A percentile compares a stretch with the other conserved stretches of the same genome.
phyloP scores from a whole-genome alignment of 2,888 invertebrate species.

The Mimas tiliae region DNA sequence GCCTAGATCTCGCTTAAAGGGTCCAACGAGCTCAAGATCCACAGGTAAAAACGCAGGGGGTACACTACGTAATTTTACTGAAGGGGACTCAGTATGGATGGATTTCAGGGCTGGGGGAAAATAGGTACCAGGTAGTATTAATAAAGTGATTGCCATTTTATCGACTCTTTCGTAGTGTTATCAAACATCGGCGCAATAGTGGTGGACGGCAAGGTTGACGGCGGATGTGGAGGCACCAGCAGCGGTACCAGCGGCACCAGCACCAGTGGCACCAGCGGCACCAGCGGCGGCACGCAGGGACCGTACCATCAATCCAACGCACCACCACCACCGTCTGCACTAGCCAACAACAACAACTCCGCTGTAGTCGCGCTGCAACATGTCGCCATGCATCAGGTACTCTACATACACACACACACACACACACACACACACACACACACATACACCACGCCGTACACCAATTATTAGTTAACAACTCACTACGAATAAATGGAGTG shows the following conservation, averaged over 20 bases:
- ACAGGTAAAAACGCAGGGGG: too few relatives aligned
- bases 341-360: conserved; percentile 55
- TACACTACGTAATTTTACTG: too few relatives aligned
- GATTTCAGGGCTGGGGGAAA: too few relatives aligned
- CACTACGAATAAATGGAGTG: too few relatives aligned
- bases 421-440: neutral
- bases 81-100: too few relatives aligned
- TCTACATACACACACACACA: neutral
- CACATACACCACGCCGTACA: neutral
- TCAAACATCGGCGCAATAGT: conserved; percentile 92
- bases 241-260: conserved; percentile 34
- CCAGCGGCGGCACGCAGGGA: conserved; percentile 81
- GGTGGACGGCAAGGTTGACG: conserved; percentile 92
- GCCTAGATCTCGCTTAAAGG: too few relatives aligned
- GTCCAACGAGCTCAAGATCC: too few relatives aligned
- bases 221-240: conserved; percentile 44
- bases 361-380: conserved; percentile 74
- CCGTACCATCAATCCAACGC: conserved; percentile 61
- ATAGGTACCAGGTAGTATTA: too few relatives aligned
- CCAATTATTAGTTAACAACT: too few relatives aligned
- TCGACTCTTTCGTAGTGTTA: conserved; percentile 83
- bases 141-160: too few relatives aligned
- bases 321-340: conserved; percentile 37
- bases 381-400: conserved; percentile 77
- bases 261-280: conserved; percentile 53